These are phyloP conservation scores for Halcyon malimbica DNA, from an alignment of 2,113 vertebrate genomes.

Conservation along the genomic window DNA sequence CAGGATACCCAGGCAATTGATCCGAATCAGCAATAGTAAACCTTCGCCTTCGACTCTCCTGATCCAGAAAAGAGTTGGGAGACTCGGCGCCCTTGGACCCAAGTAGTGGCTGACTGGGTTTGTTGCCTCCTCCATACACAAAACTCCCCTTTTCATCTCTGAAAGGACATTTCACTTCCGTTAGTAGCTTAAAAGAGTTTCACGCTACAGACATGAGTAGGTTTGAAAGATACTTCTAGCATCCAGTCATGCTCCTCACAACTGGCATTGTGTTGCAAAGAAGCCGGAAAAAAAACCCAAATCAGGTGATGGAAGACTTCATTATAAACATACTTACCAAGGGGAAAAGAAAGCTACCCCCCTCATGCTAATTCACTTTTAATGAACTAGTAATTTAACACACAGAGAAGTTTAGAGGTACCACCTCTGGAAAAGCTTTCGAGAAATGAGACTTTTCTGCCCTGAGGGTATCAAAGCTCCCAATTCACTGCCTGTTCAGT, in stretches of 20 bases:
- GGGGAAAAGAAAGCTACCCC: background rate
- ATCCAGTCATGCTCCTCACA: background rate
- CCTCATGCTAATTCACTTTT: background rate
- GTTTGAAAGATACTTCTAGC: background rate
- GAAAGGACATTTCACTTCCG: slow-evolving; percentile 17
- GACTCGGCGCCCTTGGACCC: slow-evolving; percentile 85
- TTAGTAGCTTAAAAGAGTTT: background rate
- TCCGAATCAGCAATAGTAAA: slow-evolving; percentile 81
- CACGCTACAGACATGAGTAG: background rate
- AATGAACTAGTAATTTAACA: background rate
- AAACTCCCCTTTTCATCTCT: slow-evolving; percentile 80
- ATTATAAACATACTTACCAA: background rate
- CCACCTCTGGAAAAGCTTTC: background rate
- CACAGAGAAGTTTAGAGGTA: background rate
- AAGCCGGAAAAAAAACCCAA: background rate
- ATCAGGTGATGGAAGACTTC: background rate
- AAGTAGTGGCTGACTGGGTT: slow-evolving; percentile 33
- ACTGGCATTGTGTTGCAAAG: background rate
- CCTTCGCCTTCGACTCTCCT: slow-evolving; percentile 78
- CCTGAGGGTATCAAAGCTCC: background rate
- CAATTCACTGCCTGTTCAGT: background rate
- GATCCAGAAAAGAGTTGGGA: slow-evolving; percentile 89
- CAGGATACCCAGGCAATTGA: slow-evolving; percentile 71
- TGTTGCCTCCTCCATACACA: slow-evolving; percentile 69
- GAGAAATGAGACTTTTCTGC: background rate